Percentiles rank a stretch among this genome's conserved stretches.
phyloP scores from a whole-genome alignment of 2,888 invertebrate genomes.

The Sialis fuliginosa region DNA sequence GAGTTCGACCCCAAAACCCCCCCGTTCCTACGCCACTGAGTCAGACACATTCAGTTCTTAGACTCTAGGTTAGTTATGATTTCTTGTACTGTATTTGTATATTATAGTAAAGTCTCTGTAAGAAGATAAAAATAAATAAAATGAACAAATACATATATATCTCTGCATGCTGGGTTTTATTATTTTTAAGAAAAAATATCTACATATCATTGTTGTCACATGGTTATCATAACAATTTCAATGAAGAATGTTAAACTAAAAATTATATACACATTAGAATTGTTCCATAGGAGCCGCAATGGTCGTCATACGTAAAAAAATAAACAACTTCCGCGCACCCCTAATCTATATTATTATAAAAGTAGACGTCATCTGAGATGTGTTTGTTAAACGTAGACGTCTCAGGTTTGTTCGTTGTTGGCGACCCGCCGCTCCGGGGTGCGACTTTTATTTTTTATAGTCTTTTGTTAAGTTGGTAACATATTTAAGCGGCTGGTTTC shows the following conservation, averaged over 20 bases:
- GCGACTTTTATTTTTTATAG: background rate
- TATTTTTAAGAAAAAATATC: constrained; percentile 9
- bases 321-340: no score
- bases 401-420: background rate
- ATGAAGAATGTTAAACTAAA: background rate
- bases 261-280: background rate
- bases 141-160: constrained; percentile 3
- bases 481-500: constrained; percentile 39
- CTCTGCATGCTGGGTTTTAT: constrained; percentile 16
- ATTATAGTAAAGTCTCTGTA: no score
- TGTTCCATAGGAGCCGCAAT: background rate
- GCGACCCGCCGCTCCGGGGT: background rate
- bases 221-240: background rate
- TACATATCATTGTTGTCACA: background rate
- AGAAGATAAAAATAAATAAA: constrained; percentile 5
- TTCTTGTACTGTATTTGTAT: no score
- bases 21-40: no score
- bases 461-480: background rate
- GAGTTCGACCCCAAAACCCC: no score
- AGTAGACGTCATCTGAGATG: no score
- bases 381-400: no score
- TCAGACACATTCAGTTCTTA: no score
- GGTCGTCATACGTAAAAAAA: background rate
- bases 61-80: no score
- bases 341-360: no score